Evolutionary conservation across 2,888 invertebrate species (phyloP).

Genomic region (Anticlea derivata): DNA sequence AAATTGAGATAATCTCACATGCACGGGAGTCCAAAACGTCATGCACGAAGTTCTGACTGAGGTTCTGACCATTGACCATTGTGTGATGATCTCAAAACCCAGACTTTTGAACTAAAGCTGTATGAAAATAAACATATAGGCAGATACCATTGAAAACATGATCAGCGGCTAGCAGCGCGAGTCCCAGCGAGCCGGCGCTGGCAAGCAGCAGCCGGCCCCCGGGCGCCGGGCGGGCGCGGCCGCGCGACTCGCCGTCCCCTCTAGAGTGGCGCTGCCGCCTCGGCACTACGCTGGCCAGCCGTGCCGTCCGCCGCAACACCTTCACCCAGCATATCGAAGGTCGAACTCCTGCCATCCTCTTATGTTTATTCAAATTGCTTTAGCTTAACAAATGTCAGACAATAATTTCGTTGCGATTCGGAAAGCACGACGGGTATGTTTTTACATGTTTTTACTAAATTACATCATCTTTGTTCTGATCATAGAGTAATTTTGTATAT

Average conservation of each 20-base stretch:
- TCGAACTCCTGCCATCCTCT: constrained; percentile 32
- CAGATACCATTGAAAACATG: constrained; percentile 65
- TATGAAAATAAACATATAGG: neutral
- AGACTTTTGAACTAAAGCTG: too few relatives aligned
- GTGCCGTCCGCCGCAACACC: constrained; percentile 43
- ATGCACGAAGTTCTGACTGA: too few relatives aligned
- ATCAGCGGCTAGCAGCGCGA: constrained; percentile 70
- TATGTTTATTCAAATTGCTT: neutral
- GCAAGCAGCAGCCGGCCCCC: constrained; percentile 31
- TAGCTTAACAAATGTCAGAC: constrained; percentile 8
- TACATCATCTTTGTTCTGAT: neutral
- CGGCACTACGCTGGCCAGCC: constrained; percentile 41
- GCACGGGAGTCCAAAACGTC: too few relatives aligned
- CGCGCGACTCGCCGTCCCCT: constrained; percentile 28
- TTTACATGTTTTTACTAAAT: constrained; percentile 23
- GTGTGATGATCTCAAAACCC: too few relatives aligned
- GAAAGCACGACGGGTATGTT: constrained; percentile 29
- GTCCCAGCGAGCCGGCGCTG: constrained; percentile 56
- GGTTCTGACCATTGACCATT: too few relatives aligned
- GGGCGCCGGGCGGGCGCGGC: constrained; percentile 14
- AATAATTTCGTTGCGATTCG: constrained; percentile 15
- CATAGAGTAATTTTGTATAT: neutral
- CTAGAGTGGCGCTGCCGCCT: constrained; percentile 30
- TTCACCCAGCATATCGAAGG: constrained; percentile 11
- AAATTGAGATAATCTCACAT: too few relatives aligned